phyloP scores from a whole-genome alignment of 2,797 vertebrate genomes.

The Molossus alvarezi region DNA sequence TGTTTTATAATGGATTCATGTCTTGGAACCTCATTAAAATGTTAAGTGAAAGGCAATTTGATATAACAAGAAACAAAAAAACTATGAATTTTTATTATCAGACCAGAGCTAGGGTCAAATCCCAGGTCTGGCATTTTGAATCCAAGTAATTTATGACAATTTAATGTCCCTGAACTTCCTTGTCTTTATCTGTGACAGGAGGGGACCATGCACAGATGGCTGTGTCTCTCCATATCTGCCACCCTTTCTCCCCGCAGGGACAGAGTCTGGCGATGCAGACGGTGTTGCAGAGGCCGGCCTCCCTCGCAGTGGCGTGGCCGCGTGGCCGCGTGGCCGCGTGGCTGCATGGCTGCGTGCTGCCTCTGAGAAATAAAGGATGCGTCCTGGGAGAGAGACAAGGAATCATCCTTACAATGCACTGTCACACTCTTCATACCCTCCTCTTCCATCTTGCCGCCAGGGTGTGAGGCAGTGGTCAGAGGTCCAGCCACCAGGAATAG shows the following conservation, averaged over 20 bases:
- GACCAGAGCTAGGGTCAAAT: neutral
- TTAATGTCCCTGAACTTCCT: neutral
- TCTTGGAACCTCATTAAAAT: slow-evolving; percentile 11
- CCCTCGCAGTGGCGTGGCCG: no score
- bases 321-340: neutral
- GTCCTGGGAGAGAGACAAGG: neutral
- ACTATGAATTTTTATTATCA: neutral
- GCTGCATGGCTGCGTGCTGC: neutral
- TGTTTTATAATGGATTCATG: neutral
- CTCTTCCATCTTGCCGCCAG: neutral
- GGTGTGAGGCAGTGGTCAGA: neutral
- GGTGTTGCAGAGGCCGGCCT: neutral
- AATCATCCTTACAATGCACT: neutral
- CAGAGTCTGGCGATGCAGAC: neutral
- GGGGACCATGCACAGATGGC: neutral
- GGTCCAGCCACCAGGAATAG: neutral
- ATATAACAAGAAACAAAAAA: neutral
- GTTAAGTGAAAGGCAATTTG: neutral
- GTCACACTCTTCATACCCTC: neutral
- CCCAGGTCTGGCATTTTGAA: neutral
- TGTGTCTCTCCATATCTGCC: neutral
- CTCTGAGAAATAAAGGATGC: neutral
- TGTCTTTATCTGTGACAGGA: neutral
- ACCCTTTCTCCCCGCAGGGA: neutral
- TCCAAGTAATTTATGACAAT: neutral